A percentile compares a stretch with the other conserved stretches of the same genome.
Conservation (phyloP, 2,888 invertebrate genomes). For the Drosophila paramelanica region DNA sequence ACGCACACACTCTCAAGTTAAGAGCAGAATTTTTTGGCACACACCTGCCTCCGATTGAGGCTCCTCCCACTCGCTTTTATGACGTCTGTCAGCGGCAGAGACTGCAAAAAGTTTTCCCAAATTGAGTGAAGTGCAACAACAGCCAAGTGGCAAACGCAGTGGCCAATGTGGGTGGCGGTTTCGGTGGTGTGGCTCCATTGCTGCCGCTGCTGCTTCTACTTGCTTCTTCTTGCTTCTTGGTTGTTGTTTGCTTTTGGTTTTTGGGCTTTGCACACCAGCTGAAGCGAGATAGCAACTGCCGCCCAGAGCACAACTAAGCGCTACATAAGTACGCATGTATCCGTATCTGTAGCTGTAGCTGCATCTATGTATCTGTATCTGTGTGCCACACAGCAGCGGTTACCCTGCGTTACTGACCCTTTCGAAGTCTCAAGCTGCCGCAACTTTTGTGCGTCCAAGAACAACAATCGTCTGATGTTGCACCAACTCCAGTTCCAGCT, state of each 20-base stretch:
- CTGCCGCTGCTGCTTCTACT: background rate
- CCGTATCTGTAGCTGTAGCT: conserved; percentile 6
- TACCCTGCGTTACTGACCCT: conserved; percentile 43
- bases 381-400: background rate
- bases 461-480: conserved; percentile 44
- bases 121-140: conserved; percentile 62
- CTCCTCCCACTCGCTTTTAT: conserved; percentile 37
- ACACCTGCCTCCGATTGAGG: conserved; percentile 21
- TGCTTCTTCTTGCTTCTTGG: conserved; percentile 1
- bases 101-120: conserved; percentile 41
- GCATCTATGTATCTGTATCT: conserved; percentile 9
- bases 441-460: conserved; percentile 66
- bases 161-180: conserved; percentile 20
- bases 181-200: conserved; percentile 9
- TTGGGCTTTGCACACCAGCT: conserved; percentile 42
- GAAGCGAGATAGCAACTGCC: conserved; percentile 23
- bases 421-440: conserved; percentile 44
- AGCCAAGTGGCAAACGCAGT: conserved; percentile 63
- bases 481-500: background rate
- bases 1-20: background rate
- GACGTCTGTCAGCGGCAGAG: conserved; percentile 58
- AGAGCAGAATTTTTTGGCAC: conserved; percentile 12
- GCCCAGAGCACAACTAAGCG: conserved; percentile 7
- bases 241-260: conserved; percentile 55
- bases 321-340: conserved; percentile 16